phyloP scores from a whole-genome alignment of 2,113 vertebrate species.

The Pandion haliaetus region DNA sequence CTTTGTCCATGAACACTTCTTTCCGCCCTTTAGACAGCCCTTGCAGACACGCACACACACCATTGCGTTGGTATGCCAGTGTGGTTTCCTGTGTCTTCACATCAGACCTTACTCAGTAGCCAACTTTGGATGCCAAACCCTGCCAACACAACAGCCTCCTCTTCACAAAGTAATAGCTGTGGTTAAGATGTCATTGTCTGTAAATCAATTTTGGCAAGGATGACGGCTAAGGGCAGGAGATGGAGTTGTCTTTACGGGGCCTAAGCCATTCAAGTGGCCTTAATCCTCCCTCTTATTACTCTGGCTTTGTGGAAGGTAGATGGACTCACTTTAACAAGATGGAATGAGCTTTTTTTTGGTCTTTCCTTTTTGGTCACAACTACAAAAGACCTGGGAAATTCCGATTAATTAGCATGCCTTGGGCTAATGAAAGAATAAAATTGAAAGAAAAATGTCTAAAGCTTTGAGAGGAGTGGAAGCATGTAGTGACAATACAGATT shows the following conservation, averaged over 20 bases:
- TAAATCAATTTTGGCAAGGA: slow-evolving; percentile 66
- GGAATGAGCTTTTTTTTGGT: slow-evolving; percentile 24
- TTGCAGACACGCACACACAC: background rate
- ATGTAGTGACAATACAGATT: slow-evolving; percentile 58
- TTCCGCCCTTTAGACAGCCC: background rate
- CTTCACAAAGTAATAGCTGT: slow-evolving; percentile 52
- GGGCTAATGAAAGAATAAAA: slow-evolving; percentile 69
- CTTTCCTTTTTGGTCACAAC: slow-evolving; percentile 31
- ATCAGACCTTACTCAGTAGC: slow-evolving; percentile 46
- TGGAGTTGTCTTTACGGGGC: slow-evolving; percentile 27
- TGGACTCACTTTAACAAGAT: slow-evolving; percentile 59
- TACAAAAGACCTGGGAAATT: slow-evolving; percentile 72
- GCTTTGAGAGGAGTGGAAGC: slow-evolving; percentile 43
- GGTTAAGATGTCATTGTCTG: slow-evolving; percentile 65
- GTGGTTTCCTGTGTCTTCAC: slow-evolving; percentile 56
- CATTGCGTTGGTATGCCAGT: background rate
- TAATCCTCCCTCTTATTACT: slow-evolving; percentile 71
- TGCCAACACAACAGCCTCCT: slow-evolving; percentile 21
- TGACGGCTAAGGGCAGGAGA: slow-evolving; percentile 47
- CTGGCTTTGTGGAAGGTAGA: slow-evolving; percentile 55
- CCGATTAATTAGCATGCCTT: slow-evolving; percentile 72
- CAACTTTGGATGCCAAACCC: slow-evolving; percentile 55
- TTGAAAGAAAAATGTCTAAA: slow-evolving; percentile 64
- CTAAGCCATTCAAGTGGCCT: slow-evolving; percentile 60
- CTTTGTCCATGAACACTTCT: slow-evolving; percentile 15